Conservation (phyloP, 2,888 invertebrate genomes). For the Herminia tarsipennalis region DNA sequence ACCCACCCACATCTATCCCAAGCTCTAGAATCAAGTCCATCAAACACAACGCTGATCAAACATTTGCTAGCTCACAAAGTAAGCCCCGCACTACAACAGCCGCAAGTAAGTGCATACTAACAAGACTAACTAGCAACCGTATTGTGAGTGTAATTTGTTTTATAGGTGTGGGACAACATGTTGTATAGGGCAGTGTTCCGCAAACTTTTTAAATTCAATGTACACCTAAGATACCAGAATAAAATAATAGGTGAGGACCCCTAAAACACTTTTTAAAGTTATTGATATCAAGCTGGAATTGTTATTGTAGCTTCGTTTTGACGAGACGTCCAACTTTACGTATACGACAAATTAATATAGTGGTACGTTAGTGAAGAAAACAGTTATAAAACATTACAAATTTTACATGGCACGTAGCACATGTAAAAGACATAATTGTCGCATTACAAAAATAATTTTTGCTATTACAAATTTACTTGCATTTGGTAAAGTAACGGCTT, state of each 20-base stretch:
- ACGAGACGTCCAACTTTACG: too few relatives aligned
- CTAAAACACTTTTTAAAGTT: not conserved
- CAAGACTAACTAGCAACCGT: slow-evolving; percentile 65
- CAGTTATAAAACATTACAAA: too few relatives aligned
- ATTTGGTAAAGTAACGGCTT: too few relatives aligned
- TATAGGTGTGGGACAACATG: not conserved
- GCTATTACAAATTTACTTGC: too few relatives aligned
- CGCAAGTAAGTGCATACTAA: slow-evolving; percentile 85
- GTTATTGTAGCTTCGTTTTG: not conserved
- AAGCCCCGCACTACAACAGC: slow-evolving; percentile 81
- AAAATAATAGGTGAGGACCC: too few relatives aligned
- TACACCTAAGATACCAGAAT: too few relatives aligned
- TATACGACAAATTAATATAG: too few relatives aligned
- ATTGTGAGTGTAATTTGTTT: not conserved
- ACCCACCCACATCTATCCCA: slow-evolving; percentile 64
- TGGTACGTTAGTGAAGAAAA: too few relatives aligned
- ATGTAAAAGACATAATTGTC: too few relatives aligned
- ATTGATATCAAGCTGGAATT: not conserved
- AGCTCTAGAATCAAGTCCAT: slow-evolving; percentile 67
- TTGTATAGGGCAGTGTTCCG: not conserved
- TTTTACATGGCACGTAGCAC: too few relatives aligned
- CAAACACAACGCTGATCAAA: slow-evolving; percentile 94
- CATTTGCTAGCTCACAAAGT: slow-evolving; percentile 98
- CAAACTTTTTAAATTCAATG: too few relatives aligned
- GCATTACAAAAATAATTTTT: too few relatives aligned